Conservation (phyloP, 64 coral and sea anemone species). For the Cladopsammia gracilis region DNA sequence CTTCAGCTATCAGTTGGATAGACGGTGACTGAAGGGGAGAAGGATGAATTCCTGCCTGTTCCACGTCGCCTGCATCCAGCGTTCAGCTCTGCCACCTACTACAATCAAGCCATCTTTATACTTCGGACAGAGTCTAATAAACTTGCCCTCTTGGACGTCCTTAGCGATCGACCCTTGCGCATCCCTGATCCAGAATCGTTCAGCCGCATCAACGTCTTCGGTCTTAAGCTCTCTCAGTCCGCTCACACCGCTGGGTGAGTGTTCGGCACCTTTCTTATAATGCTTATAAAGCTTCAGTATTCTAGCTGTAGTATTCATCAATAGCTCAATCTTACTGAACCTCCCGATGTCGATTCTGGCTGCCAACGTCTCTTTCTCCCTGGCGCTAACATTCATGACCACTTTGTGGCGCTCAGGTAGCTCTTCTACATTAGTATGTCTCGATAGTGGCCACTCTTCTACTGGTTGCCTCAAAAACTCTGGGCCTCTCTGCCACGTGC, state of each 20-base stretch:
- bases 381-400: no score
- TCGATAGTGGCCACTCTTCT: no score
- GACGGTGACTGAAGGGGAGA: conserved; percentile 38
- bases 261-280: background rate
- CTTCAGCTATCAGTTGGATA: conserved; percentile 39
- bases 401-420: no score
- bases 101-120: no score
- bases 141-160: conserved; percentile 26
- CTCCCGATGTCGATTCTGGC: no score
- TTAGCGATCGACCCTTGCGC: conserved; percentile 37
- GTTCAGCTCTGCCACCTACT: no score
- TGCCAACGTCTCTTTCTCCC: no score
- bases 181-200: no score
- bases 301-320: background rate
- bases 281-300: background rate
- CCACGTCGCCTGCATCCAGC: background rate
- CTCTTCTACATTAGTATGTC: no score
- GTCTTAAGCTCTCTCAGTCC: conserved; percentile 3
- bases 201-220: background rate
- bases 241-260: background rate
- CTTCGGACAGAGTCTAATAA: conserved; percentile 25
- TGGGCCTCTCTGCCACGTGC: no score
- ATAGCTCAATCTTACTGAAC: background rate
- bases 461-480: no score
- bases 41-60: conserved; percentile 55